Evolutionary conservation across 2,888 invertebrate species (phyloP).

Genomic region (Trichacis sp.): DNA sequence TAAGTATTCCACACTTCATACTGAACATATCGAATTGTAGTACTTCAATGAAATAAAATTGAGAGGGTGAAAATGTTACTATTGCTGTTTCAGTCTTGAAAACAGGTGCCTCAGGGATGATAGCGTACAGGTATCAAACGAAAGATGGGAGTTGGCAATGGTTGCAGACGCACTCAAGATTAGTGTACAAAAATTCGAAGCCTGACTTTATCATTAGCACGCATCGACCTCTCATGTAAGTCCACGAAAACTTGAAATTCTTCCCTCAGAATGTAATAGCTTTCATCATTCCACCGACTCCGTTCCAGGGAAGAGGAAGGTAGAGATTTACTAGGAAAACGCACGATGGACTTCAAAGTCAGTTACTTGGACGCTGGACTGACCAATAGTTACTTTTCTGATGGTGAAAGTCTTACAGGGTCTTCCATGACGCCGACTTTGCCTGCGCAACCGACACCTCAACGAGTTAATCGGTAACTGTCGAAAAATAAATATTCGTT

Average conservation of each 20-base stretch:
- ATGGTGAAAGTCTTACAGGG: conserved; percentile 80
- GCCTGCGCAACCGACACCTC: conserved; percentile 76
- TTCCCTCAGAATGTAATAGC: no score
- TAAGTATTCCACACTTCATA: no score
- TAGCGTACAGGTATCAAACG: conserved; percentile 96
- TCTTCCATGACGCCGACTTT: conserved; percentile 72
- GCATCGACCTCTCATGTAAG: conserved; percentile 97
- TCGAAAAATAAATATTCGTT: no score
- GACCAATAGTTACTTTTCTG: conserved; percentile 91
- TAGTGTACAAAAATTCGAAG: conserved; percentile 99
- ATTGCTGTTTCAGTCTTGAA: conserved; percentile 91
- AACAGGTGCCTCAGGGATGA: conserved; percentile 99
- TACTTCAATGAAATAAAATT: no score
- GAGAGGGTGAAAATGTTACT: no score
- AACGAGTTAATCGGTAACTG: conserved; percentile 77
- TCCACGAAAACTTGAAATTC: no score
- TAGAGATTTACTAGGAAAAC: conserved; percentile 93
- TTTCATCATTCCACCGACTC: no score
- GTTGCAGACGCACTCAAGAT: conserved; percentile 96
- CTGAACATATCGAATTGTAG: no score
- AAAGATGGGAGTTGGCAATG: conserved; percentile 97
- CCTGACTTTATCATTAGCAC: conserved; percentile 99
- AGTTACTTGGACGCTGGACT: conserved; percentile 96
- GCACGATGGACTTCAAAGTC: conserved; percentile 99
- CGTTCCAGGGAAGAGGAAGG: conserved; percentile 95